Evolutionary conservation across 2,113 vertebrate species (phyloP), one percentile per base, ranked within the genome.

Genomic region (Apodemus speciosus): DNA sequence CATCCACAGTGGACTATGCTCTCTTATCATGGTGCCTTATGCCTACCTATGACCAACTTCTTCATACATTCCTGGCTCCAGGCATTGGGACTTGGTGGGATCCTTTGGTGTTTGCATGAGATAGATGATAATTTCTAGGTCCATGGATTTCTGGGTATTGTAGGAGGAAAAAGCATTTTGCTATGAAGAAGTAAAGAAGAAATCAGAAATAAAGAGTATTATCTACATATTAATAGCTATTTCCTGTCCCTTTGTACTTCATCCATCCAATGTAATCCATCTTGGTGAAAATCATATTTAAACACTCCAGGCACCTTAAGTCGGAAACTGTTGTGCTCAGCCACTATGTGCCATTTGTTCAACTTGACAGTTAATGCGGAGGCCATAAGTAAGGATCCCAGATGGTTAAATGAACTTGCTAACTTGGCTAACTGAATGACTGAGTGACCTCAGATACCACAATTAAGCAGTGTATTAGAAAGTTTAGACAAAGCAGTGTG

Each of bases 201-300:
- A 80, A 81, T 92, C 76, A 96, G 46, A 79, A 86, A 94, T 43
- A 58, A 77, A 69, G 18, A 85, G 32, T 46, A 51, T 53, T 75
- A 68, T 85, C 87, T 62, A 62, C 64, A 79, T 96, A 85, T 94
- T 58, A 94, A 92, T 84, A 89, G 89, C 62, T 9, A 87, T 23
- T 40, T 77, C 38, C 73, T 51, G 60, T 90, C 62, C 32, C 49
- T 62, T 88, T 85, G 92, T 85, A 53, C 83, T 96, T 89, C n/a
- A n/a, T n/a, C n/a, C n/a, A n/a, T 64, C 87, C 80, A 92, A 81
- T 91, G 23, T 89, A 62, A 72, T 80, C 38, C 64, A 58, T 92
- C 89, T 95, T 95, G 35, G 90, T 92, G 64, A 85, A 77, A 93
- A 93, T 85, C 38, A 51, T 43, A 95, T 8, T 46, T 8, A 73